Base-by-base conservation (phyloP, 2,113 vertebrate genomes). In the Sisor rabdophorus region DNA sequence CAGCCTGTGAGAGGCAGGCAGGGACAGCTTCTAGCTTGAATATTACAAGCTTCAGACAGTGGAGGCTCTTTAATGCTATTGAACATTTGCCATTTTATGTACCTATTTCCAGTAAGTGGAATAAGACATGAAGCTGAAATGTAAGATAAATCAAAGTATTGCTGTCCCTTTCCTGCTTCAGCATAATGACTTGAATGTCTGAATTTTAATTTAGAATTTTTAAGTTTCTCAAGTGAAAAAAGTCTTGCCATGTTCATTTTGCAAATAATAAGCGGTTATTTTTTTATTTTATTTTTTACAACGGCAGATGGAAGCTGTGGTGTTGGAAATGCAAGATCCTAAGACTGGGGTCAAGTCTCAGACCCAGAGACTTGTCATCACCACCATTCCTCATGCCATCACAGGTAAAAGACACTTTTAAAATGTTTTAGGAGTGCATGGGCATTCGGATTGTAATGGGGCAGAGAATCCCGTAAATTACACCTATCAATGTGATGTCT, bases 251-350 rank as follows among this genome's bases (percentile, higher is more conserved):
- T n/a, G n/a, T n/a, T n/a, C n/a, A n/a, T n/a, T n/a, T n/a, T n/a
- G n/a, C n/a, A n/a, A n/a, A n/a, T n/a, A n/a, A n/a, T n/a, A n/a
- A n/a, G n/a, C n/a, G n/a, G n/a, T n/a, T n/a, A n/a, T n/a, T n/a
- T n/a, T n/a, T n/a, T n/a, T n/a, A n/a, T n/a, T n/a, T n/a, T n/a
- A n/a, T n/a, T n/a, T n/a, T n/a, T 26, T 74, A n/a, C 44, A 32
- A 53, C 24, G 86, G 56, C 90, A 98, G 97, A 91, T 95, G 0
- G 97, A 98, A 80, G 82, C 87, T 0, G 87, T 97, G 0, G 82
- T 98, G 83, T 88, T 97, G 88, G 95, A 98, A 89, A 99, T 99
- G 97, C 97, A 99, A 90, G 93, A 92, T 76, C 92, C 94, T 0
- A 92, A 93, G 20, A 88, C 85, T 0, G 97, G 97, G 40, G 87